Evolutionary conservation across 2,888 invertebrate genomes (phyloP).

Genomic region (Polia nebulosa): DNA sequence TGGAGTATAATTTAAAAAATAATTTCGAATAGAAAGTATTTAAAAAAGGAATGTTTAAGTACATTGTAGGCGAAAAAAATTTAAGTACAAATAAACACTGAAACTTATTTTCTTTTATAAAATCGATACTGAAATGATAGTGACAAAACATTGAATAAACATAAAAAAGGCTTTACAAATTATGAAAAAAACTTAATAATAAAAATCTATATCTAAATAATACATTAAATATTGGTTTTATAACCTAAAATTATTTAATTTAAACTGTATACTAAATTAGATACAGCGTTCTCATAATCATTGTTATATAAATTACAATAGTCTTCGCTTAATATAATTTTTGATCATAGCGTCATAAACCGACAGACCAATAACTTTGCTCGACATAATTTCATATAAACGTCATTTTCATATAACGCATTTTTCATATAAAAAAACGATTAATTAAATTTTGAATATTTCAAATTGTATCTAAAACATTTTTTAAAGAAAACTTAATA

Average conservation of each 20-base stretch:
- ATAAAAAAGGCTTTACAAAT: constrained; percentile 62
- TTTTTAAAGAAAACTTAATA: constrained; percentile 60
- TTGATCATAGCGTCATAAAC: constrained; percentile 54
- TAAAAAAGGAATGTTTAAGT: constrained; percentile 53
- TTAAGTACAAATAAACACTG: constrained; percentile 10
- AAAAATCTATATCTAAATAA: constrained; percentile 67
- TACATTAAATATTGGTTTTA: constrained; percentile 68
- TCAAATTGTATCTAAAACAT: constrained; percentile 52
- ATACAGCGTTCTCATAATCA: constrained; percentile 46
- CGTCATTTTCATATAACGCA: constrained; percentile 24
- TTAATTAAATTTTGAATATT: constrained; percentile 51
- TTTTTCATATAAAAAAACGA: constrained; percentile 48
- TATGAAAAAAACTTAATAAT: constrained; percentile 62
- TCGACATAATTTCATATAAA: constrained; percentile 45
- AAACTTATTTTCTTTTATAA: constrained; percentile 42
- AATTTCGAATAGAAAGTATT: constrained; percentile 14
- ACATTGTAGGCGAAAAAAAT: constrained; percentile 23
- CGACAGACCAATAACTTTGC: constrained; percentile 41
- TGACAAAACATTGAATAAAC: constrained; percentile 58
- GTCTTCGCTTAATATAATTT: constrained; percentile 53
- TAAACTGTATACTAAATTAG: constrained; percentile 33
- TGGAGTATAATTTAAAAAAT: constrained; percentile 18
- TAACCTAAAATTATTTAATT: constrained; percentile 61
- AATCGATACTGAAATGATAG: constrained; percentile 47
- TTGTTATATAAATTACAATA: constrained; percentile 60